These are phyloP conservation scores for Tolypeutes matacus DNA, from an alignment of 2,797 vertebrate genomes.

Conservation along the genomic window DNA sequence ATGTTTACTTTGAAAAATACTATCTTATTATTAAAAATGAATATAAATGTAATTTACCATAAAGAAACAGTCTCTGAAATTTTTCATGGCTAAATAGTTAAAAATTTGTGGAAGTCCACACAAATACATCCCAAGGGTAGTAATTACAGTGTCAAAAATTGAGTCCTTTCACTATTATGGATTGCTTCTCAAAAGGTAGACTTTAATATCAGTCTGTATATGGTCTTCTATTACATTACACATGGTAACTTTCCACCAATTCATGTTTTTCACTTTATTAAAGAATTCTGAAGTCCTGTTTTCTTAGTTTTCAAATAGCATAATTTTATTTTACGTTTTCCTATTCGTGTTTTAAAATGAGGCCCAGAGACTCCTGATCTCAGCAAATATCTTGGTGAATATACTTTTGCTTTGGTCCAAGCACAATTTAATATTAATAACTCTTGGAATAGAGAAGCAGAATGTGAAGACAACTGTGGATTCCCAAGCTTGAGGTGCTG, in stretches of 20 bases:
- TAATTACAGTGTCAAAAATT: constrained; percentile 62
- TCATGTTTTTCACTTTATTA: constrained; percentile 75
- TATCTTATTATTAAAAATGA: background rate
- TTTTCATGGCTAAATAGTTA: constrained; percentile 59
- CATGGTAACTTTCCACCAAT: constrained; percentile 80
- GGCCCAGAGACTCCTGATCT: constrained; percentile 89
- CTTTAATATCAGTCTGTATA: constrained; percentile 57
- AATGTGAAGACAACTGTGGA: constrained; percentile 88
- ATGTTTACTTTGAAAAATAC: constrained; percentile 26
- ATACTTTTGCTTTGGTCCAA: constrained; percentile 91
- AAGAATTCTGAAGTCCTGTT: constrained; percentile 83
- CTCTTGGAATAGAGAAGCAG: constrained; percentile 86
- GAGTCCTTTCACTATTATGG: background rate
- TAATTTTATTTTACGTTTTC: constrained; percentile 86
- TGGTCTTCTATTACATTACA: constrained; percentile 81
- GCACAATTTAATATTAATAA: constrained; percentile 91
- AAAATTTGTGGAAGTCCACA: constrained; percentile 43
- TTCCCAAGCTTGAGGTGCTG: constrained; percentile 88
- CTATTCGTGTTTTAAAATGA: constrained; percentile 90
- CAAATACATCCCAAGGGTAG: background rate
- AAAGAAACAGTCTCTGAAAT: constrained; percentile 27
- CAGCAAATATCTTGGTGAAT: constrained; percentile 90
- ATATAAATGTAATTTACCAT: background rate
- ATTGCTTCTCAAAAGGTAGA: constrained; percentile 64
- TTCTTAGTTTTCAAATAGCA: constrained; percentile 83